phyloP scores from a whole-genome alignment of 2,888 invertebrate species.

The Platycheirus albimanus region DNA sequence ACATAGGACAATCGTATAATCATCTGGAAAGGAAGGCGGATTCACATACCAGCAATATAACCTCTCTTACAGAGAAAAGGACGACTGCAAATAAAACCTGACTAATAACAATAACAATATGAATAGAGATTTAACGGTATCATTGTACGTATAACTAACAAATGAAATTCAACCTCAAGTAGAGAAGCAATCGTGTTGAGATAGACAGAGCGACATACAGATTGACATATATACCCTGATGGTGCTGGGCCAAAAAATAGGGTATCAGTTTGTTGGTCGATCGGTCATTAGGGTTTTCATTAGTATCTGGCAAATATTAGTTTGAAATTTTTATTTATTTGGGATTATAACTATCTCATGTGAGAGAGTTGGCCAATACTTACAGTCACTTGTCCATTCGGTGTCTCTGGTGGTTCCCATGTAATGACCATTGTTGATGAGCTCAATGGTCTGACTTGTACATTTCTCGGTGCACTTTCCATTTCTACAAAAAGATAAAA shows the following conservation, averaged over 20 bases:
- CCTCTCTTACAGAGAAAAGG: not conserved
- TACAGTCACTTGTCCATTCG: conserved; percentile 98
- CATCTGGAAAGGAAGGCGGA: conserved; percentile 32
- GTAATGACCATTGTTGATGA: conserved; percentile 98
- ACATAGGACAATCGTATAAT: conserved; percentile 60
- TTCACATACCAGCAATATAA: not conserved
- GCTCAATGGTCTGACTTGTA: conserved; percentile 96
- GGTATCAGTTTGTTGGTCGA: conserved; percentile 4
- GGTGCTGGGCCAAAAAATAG: not conserved
- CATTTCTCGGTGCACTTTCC: conserved; percentile 96
- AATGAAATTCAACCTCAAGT: conserved; percentile 48
- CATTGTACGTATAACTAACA: conserved; percentile 65
- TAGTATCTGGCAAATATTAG: too few relatives aligned
- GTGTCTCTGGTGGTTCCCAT: conserved; percentile 98
- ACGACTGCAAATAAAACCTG: conserved; percentile 41
- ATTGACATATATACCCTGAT: conserved; percentile 41
- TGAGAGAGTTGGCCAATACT: conserved; percentile 81
- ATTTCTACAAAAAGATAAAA: conserved; percentile 87
- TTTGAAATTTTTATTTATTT: conserved; percentile 9
- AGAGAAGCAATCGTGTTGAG: not conserved
- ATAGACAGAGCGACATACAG: not conserved
- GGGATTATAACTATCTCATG: not conserved
- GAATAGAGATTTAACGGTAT: conserved; percentile 68
- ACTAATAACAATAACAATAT: conserved; percentile 68
- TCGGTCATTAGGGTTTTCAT: not conserved